These are phyloP conservation scores for Spheniscus mendiculus DNA, from an alignment of 2,113 vertebrate genomes.

Conservation along the genomic window DNA sequence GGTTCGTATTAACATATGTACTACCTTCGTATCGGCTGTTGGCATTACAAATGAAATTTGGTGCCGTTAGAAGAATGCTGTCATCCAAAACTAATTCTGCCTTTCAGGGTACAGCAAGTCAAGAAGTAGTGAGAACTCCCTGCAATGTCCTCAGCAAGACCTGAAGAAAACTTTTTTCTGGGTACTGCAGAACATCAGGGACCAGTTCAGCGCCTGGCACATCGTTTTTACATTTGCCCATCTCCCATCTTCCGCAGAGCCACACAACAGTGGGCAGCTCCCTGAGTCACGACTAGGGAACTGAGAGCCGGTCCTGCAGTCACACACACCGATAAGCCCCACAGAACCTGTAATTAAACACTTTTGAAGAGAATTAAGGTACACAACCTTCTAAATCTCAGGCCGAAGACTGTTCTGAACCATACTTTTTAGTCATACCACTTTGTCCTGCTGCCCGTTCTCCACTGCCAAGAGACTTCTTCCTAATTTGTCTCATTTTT, in stretches of 20 bases:
- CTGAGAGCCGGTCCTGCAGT: background rate
- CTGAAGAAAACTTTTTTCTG: background rate
- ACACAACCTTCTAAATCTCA: background rate
- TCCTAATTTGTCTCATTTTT: conserved; percentile 56
- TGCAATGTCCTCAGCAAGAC: background rate
- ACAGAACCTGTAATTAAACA: background rate
- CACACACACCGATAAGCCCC: background rate
- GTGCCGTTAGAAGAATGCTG: background rate
- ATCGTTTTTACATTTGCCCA: background rate
- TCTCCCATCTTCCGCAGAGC: background rate
- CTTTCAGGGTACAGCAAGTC: background rate
- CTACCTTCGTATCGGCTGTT: background rate
- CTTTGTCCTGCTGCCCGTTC: background rate
- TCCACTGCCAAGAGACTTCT: background rate
- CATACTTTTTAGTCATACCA: background rate
- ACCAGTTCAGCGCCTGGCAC: background rate
- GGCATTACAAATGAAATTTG: background rate
- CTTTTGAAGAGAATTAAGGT: background rate
- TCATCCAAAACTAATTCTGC: background rate
- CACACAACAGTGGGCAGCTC: background rate
- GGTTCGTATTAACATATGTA: rapidly evolving
- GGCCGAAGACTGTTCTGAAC: background rate
- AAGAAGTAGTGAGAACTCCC: background rate
- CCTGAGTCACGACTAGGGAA: rapidly evolving
- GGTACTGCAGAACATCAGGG: background rate